These are phyloP conservation scores for Terrapene triunguis DNA, from an alignment of 2,113 vertebrate genomes.

Conservation along the genomic window DNA sequence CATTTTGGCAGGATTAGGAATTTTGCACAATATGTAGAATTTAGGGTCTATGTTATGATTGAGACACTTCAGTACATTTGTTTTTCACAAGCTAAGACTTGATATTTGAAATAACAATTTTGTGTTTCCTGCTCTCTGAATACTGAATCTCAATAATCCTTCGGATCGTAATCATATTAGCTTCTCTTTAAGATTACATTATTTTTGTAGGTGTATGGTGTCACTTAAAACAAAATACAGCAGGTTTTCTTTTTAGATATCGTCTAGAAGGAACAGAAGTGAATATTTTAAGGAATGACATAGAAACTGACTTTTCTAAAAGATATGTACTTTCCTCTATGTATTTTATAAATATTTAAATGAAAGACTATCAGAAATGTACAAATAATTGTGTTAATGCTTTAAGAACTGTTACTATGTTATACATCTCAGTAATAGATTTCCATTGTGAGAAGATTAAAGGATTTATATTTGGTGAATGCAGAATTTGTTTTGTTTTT, in stretches of 20 bases:
- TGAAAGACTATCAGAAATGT: constrained; percentile 69
- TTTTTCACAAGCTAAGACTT: constrained; percentile 72
- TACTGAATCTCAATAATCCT: constrained; percentile 75
- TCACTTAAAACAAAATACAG: constrained; percentile 77
- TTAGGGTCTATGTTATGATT: constrained; percentile 71
- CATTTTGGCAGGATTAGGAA: constrained; percentile 80
- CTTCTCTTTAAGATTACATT: constrained; percentile 76
- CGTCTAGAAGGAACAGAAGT: constrained; percentile 55
- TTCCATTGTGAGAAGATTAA: constrained; percentile 59
- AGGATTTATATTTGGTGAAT: constrained; percentile 50
- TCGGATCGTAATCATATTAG: constrained; percentile 71
- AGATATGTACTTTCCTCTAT: constrained; percentile 46
- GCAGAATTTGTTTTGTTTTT: background rate
- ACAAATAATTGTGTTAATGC: constrained; percentile 65
- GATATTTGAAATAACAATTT: constrained; percentile 72
- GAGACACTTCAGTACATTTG: constrained; percentile 77
- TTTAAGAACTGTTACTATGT: constrained; percentile 31
- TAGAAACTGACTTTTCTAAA: constrained; percentile 63
- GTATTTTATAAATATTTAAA: constrained; percentile 76
- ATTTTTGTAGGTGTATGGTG: constrained; percentile 70
- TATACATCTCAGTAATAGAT: constrained; percentile 38
- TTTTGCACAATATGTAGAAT: constrained; percentile 75
- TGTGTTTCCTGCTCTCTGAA: constrained; percentile 76
- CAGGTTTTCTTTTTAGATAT: constrained; percentile 62
- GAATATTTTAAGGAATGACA: constrained; percentile 71